Percentiles rank a stretch among this genome's conserved stretches.
phyloP scores from a whole-genome alignment of 2,797 vertebrate species.

The Propithecus perrieri region DNA sequence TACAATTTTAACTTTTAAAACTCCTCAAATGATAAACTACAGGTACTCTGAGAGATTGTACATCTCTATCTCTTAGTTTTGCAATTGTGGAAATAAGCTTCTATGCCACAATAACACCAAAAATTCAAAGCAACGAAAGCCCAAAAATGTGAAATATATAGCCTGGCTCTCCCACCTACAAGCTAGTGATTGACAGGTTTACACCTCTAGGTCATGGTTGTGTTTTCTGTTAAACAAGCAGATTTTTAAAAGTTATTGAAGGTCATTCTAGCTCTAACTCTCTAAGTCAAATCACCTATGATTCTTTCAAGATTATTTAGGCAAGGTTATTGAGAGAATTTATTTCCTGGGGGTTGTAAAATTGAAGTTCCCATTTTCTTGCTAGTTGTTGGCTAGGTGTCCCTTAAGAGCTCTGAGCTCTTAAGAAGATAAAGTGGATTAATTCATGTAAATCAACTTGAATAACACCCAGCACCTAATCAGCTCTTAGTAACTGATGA shows the following conservation, averaged over 20 bases:
- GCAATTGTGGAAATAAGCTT: background rate
- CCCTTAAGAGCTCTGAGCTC: background rate
- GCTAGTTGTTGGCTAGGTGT: background rate
- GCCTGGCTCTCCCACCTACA: background rate
- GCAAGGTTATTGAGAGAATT: background rate
- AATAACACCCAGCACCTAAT: background rate
- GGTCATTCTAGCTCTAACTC: background rate
- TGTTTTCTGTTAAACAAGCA: background rate
- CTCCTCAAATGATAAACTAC: background rate
- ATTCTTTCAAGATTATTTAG: background rate
- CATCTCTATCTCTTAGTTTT: background rate
- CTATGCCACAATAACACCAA: background rate
- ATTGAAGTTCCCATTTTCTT: background rate
- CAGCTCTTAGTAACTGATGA: background rate
- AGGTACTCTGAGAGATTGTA: background rate
- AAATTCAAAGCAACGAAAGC: background rate
- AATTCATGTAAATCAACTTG: background rate
- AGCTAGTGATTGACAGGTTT: background rate
- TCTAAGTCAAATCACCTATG: background rate
- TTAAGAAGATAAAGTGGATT: no score
- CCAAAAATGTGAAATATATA: no score
- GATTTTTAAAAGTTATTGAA: background rate
- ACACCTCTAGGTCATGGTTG: background rate
- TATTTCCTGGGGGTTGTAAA: background rate
- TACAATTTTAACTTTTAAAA: background rate